Conservation (phyloP, 2,797 vertebrate species). For the Bucorvus abyssinicus region DNA sequence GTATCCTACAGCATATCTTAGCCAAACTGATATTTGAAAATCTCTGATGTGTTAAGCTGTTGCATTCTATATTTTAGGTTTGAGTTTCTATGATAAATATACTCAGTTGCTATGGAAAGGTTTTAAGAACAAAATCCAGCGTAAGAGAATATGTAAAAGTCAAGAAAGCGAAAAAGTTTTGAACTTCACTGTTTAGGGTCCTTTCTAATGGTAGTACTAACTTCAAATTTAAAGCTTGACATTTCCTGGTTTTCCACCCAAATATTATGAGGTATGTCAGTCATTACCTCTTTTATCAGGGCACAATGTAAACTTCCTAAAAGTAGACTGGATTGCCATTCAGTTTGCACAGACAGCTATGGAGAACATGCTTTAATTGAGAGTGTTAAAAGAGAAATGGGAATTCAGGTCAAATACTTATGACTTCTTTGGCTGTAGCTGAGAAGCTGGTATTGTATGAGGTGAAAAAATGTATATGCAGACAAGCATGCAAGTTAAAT, state of each 20-base stretch:
- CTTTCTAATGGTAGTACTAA: not conserved
- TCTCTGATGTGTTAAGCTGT: not conserved
- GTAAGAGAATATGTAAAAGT: not conserved
- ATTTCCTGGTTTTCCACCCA: not conserved
- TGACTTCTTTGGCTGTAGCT: conserved; percentile 28
- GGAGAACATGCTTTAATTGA: not conserved
- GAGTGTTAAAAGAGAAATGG: not conserved
- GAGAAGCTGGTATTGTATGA: not conserved
- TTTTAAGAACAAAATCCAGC: not conserved
- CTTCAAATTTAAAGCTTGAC: not conserved
- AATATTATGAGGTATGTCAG: not conserved
- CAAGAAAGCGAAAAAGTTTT: not conserved
- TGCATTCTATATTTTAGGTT: not conserved
- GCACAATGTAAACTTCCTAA: conserved; percentile 2
- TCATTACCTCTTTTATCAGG: conserved; percentile 12
- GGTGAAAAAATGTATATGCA: not conserved
- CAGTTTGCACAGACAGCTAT: not conserved
- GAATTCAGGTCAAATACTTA: conserved; percentile 10
- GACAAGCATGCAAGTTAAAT: not conserved
- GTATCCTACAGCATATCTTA: not conserved
- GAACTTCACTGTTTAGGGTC: not conserved
- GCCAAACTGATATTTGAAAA: not conserved
- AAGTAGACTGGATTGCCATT: not conserved
- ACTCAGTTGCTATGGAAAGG: not conserved
- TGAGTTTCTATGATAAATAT: not conserved